phyloP scores from a whole-genome alignment of 2,888 invertebrate species.

The Idaea straminata region DNA sequence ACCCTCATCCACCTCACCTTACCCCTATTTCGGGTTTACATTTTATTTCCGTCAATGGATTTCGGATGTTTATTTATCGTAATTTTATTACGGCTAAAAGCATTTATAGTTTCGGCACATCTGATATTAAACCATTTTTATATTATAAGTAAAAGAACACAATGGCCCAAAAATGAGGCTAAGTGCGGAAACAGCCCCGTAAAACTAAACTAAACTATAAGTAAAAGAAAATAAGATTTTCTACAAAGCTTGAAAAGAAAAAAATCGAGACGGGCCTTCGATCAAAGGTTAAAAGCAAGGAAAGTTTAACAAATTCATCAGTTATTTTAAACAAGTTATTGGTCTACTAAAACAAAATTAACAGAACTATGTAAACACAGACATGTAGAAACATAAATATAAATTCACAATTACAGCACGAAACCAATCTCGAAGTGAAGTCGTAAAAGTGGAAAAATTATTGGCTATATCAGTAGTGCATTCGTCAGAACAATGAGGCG shows the following conservation, averaged over 20 bases:
- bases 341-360: not conserved
- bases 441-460: conserved; percentile 67
- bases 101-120: conserved; percentile 21
- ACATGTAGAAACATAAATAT: conserved; percentile 21
- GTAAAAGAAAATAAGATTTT: too few relatives aligned
- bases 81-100: conserved; percentile 46
- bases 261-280: too few relatives aligned
- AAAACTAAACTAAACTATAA: too few relatives aligned
- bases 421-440: conserved; percentile 55
- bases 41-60: conserved; percentile 72
- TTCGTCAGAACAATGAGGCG: conserved; percentile 65
- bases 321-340: not conserved
- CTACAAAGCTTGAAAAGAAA: too few relatives aligned
- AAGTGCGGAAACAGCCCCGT: too few relatives aligned
- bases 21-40: conserved; percentile 76
- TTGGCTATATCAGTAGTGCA: conserved; percentile 61
- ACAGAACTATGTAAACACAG: conserved; percentile 6
- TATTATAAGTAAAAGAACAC: too few relatives aligned
- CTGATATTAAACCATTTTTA: not conserved
- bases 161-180: too few relatives aligned
- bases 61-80: conserved; percentile 64
- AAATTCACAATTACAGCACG: conserved; percentile 27
- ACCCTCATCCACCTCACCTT: conserved; percentile 63
- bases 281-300: too few relatives aligned
- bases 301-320: not conserved